phyloP scores from a whole-genome alignment of 2,888 invertebrate genomes.

The Tolmerus cingulatus region DNA sequence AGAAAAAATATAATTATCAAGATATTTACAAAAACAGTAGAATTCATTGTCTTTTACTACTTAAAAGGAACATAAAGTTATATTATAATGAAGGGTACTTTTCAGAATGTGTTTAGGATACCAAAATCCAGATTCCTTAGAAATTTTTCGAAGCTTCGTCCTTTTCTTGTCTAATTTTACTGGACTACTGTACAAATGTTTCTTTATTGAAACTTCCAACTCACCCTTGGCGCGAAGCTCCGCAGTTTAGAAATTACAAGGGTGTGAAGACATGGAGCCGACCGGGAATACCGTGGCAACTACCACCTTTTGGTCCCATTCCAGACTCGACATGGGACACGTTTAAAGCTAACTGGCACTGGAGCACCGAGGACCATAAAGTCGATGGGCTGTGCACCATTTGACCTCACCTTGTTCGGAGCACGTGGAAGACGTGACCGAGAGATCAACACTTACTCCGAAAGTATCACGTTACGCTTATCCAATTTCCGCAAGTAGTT shows the following conservation, averaged over 20 bases:
- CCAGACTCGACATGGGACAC: not conserved
- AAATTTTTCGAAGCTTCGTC: no score
- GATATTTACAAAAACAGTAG: no score
- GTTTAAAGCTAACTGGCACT: conserved; percentile 12
- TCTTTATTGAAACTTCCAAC: not conserved
- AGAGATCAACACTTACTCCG: conserved; percentile 36
- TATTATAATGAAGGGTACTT: no score
- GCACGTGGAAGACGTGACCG: conserved; percentile 42
- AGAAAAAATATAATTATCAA: no score
- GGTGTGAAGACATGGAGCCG: not conserved
- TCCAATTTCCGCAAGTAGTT: conserved; percentile 41
- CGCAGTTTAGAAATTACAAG: not conserved
- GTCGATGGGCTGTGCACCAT: conserved; percentile 44
- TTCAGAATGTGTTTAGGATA: no score
- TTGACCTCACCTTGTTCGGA: conserved; percentile 37
- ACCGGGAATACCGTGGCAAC: not conserved
- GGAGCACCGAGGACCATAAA: conserved; percentile 9
- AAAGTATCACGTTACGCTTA: conserved; percentile 40
- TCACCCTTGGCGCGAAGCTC: not conserved
- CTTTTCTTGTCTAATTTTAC: no score
- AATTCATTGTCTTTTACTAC: no score
- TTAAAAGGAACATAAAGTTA: no score
- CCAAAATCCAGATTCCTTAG: no score
- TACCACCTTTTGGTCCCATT: not conserved
- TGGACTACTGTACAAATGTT: not conserved